Evolutionary conservation across 2,888 invertebrate species (phyloP).

Genomic region (Ramazzottius varieornatus): DNA sequence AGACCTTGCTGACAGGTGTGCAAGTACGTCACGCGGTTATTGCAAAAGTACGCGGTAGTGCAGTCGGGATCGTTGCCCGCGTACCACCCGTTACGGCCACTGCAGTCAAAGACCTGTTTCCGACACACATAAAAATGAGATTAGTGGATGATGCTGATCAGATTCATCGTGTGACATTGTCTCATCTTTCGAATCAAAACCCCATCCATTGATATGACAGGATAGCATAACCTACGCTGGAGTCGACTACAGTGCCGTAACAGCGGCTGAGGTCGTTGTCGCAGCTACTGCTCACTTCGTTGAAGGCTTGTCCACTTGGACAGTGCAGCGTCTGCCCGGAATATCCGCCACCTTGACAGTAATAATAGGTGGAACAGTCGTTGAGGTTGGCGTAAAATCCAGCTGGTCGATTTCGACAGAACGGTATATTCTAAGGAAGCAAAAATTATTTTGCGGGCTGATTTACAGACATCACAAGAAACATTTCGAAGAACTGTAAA

Average conservation of each 20-base stretch:
- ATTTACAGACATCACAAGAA: not conserved
- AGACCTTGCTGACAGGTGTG: not conserved
- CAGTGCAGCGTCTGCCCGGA: not conserved
- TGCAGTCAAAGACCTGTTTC: conserved; percentile 2
- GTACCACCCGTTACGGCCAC: not conserved
- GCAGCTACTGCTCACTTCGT: conserved; percentile 1
- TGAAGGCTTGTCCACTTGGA: not conserved
- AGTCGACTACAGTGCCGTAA: not conserved
- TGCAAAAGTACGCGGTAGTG: not conserved
- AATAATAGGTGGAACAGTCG: not conserved
- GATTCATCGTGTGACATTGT: not conserved
- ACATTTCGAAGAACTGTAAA: not conserved
- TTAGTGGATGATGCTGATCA: too few relatives aligned
- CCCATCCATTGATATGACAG: not conserved
- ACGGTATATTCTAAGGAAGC: not conserved
- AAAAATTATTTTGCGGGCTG: not conserved
- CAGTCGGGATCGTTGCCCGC: not conserved
- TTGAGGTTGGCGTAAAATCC: not conserved
- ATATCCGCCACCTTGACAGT: not conserved
- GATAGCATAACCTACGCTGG: not conserved
- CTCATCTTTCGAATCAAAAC: not conserved
- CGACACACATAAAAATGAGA: too few relatives aligned
- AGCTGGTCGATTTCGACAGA: not conserved
- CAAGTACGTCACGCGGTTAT: not conserved
- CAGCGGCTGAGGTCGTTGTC: not conserved